These are phyloP conservation scores for Achlya flavicornis DNA, from an alignment of 2,888 invertebrate genomes.

Conservation along the genomic window DNA sequence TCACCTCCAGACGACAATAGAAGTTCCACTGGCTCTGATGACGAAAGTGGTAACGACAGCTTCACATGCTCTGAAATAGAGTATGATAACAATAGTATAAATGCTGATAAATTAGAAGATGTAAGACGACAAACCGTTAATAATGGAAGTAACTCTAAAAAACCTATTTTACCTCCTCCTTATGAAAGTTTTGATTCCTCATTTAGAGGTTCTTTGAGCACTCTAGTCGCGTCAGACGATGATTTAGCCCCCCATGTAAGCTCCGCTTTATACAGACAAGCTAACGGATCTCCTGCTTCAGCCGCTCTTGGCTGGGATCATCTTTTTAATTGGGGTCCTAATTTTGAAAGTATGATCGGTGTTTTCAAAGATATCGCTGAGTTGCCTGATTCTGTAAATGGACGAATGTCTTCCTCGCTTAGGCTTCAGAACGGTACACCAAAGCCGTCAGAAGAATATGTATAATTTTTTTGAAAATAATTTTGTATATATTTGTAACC, in stretches of 20 bases:
- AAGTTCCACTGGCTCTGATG: slow-evolving; percentile 91
- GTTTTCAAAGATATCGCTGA: slow-evolving; percentile 98
- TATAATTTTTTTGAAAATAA: slow-evolving; percentile 72
- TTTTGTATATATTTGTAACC: slow-evolving; percentile 31
- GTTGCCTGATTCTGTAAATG: slow-evolving; percentile 92
- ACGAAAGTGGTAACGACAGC: slow-evolving; percentile 97
- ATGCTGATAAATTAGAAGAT: slow-evolving; percentile 89
- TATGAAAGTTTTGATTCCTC: slow-evolving; percentile 97
- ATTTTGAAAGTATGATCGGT: slow-evolving; percentile 97
- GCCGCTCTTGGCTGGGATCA: slow-evolving; percentile 97
- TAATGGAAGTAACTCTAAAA: slow-evolving; percentile 81
- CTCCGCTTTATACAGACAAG: slow-evolving; percentile 90
- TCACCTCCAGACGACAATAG: slow-evolving; percentile 89
- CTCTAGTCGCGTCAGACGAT: slow-evolving; percentile 96
- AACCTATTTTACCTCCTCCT: slow-evolving; percentile 89
- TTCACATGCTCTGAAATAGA: slow-evolving; percentile 99
- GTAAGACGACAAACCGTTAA: slow-evolving; percentile 83
- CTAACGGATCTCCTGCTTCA: slow-evolving; percentile 90
- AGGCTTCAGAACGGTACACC: slow-evolving; percentile 90
- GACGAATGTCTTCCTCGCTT: slow-evolving; percentile 88
- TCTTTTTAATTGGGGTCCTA: slow-evolving; percentile 97
- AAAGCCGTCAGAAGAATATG: slow-evolving; percentile 95
- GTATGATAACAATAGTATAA: slow-evolving; percentile 95
- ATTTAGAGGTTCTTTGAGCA: slow-evolving; percentile 96
- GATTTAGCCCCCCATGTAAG: slow-evolving; percentile 92